Evolutionary conservation across 2,797 vertebrate genomes (phyloP), one percentile per base, ranked within the genome.

Genomic region (Argya squamiceps): DNA sequence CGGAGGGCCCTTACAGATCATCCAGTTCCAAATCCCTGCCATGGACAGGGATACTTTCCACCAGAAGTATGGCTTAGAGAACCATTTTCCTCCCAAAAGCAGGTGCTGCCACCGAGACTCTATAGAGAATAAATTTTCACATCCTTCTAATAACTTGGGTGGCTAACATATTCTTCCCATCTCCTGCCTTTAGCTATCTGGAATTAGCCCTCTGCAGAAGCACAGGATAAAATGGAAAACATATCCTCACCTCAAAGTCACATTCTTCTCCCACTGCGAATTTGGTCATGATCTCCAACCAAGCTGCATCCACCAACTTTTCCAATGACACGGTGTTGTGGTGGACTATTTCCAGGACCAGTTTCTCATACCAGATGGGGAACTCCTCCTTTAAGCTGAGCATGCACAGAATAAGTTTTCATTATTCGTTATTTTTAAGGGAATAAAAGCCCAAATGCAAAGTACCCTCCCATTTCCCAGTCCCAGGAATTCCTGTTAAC

Each of bases 221-320:
- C 37, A 53, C 0, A 4, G 21, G 36, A 67, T 46, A 71, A 85
- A 73, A 62, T 2, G 16, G 44, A 92, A 83, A 77, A 29, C 3
- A 58, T 32, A 59, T n/a, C 16, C 97, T 97, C 96, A 99, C 99
- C 99, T 99, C 98, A 95, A 99, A 99, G 97, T 99, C 99, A 81
- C 99, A 99, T 81, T 99, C 99, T 97, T 99, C 99, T 68, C 96
- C 99, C 87, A 99, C 98, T 17, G 99, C 99, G 8, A 99, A 99
- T 95, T 99, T 99, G 84, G 99, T 99, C 97, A 99, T 99, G 96
- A 99, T 99, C 98, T 99, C 99, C 94, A 99, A 67, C 99, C 99
- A 99, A 69, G 99, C 98, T 97, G 98, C 98, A 97, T 99, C 99
- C 56, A 99, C 99, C 91, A 99, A 92, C 96, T 99, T 99, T 95